These are phyloP conservation scores for Pardalotus punctatus DNA, from an alignment of 2,113 vertebrate genomes.

Conservation along the genomic window DNA sequence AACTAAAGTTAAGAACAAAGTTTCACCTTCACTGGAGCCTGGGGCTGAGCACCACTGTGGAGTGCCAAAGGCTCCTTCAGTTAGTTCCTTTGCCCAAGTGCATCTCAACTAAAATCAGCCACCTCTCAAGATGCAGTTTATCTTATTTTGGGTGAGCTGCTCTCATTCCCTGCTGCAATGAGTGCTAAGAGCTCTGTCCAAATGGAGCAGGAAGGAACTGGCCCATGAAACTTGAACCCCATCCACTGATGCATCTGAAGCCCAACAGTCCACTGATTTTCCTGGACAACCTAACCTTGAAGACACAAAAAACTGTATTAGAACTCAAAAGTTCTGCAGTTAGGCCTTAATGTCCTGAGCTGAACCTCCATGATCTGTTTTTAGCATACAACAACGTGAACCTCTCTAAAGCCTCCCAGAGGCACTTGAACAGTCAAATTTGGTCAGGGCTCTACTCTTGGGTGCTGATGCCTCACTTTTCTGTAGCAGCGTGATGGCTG, in stretches of 20 bases:
- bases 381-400: neutral
- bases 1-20: neutral
- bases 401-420: neutral
- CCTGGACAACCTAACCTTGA: neutral
- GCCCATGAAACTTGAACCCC: neutral
- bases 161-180: neutral
- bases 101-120: neutral
- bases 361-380: neutral
- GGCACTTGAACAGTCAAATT: neutral
- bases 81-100: neutral
- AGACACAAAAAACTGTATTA: neutral
- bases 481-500: neutral
- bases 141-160: neutral
- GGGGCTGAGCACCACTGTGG: neutral
- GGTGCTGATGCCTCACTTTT: neutral
- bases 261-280: neutral
- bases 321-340: neutral
- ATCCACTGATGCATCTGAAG: neutral
- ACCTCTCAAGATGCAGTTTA: neutral
- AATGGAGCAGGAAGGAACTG: neutral
- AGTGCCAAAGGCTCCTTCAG: neutral
- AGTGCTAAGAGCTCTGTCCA: neutral
- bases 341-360: neutral
- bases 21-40: neutral
- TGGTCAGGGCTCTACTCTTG: neutral